Evolutionary conservation across 2,888 invertebrate genomes (phyloP).

Genomic region (Lamellibrachia columna): DNA sequence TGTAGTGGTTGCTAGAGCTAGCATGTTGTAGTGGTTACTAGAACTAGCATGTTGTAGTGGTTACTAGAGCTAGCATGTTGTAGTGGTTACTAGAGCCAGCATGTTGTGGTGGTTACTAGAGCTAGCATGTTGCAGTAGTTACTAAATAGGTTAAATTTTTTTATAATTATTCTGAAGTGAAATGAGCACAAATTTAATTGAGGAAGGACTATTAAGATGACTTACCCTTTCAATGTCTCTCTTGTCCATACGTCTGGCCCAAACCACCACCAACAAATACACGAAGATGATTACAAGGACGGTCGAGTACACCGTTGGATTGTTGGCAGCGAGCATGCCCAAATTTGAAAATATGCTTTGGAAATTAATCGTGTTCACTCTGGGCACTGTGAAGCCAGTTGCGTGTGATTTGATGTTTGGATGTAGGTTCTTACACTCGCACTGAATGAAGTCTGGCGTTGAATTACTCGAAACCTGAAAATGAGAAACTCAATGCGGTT

Average conservation of each 20-base stretch:
- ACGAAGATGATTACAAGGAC: constrained; percentile 49
- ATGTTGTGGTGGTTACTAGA: too few species aligned
- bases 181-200: too few species aligned
- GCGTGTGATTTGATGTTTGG: constrained; percentile 21
- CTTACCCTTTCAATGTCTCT: constrained; percentile 47
- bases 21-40: too few species aligned
- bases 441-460: background rate
- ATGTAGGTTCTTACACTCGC: background rate
- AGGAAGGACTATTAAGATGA: too few species aligned
- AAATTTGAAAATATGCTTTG: constrained; percentile 62
- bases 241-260: constrained; percentile 54
- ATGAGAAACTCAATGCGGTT: background rate
- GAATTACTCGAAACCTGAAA: background rate
- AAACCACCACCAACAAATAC: constrained; percentile 52
- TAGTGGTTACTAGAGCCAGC: too few species aligned
- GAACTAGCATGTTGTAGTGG: too few species aligned
- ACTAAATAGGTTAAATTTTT: too few species aligned
- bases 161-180: too few species aligned
- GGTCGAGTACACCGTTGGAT: constrained; percentile 60
- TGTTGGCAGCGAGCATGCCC: constrained; percentile 57
- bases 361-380: constrained; percentile 63
- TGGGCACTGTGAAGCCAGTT: constrained; percentile 31
- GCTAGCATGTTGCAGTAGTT: too few species aligned
- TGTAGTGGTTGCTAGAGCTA: too few species aligned
- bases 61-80: too few species aligned